Base-by-base conservation (phyloP, 2,888 invertebrate genomes). In the Hydriomena furcata region DNA sequence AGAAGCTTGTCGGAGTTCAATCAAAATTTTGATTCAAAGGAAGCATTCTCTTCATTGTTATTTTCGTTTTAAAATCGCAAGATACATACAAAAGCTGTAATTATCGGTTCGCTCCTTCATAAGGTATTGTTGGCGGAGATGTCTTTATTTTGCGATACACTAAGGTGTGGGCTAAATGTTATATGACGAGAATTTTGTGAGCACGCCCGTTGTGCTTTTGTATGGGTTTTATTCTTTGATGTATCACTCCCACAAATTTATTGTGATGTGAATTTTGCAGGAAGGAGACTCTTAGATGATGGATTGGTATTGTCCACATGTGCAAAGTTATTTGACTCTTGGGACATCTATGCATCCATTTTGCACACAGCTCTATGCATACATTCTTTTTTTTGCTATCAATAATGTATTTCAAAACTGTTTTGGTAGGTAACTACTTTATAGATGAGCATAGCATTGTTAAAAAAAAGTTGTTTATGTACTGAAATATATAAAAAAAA, bases 141-240 rank as follows among this genome's bases (percentile, higher is more conserved):
- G 85, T 88, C 88, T 90, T 83, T 79, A 90, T 90, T 86, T 89
- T 82, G 88, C 84, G 84, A 87, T 84, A 83, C 77, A 86, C 86
- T 86, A 88, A 87, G 85, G 89, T 88, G 87, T 84, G 87, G 84
- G 83, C 84, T 89, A 88, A 89, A 88, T 83, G 88, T 86, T 89
- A 89, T 89, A 88, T 88, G 87, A 90, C 85, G 86, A 89, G 76
- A 75, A 79, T 73, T 82, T 84, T 83, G 87, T 87, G 73, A 80
- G 87, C 79, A 76, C 85, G 78, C 87, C 89, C 72, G 88, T 71
- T 60, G 88, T n/a, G 88, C 76, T 66, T 66, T 90, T 89, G 84
- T 86, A 24, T 28, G 17, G 7, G 13, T 76, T 78, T n/a, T 83
- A 73, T 82, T 65, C 71, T 59, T 61, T 65, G 71, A 76, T 77